Conservation (phyloP, 1,140 invertebrate genomes). For the Caligus rogercresseyi region DNA sequence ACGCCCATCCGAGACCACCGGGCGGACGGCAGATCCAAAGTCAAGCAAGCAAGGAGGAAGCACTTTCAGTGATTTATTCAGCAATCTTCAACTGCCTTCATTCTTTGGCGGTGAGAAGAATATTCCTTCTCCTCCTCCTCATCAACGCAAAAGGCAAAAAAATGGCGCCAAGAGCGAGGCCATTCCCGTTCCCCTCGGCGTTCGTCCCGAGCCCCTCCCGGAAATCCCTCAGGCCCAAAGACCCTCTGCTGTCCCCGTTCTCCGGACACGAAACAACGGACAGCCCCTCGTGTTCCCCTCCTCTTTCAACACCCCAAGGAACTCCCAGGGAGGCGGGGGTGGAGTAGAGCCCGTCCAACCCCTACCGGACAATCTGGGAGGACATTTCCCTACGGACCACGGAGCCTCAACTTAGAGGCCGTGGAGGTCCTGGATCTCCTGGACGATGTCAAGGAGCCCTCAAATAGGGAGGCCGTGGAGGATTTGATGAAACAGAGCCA, state of each 20-base stretch:
- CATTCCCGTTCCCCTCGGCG: slow-evolving; percentile 1
- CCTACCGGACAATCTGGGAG: neutral
- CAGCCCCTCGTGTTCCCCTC: slow-evolving; percentile 13
- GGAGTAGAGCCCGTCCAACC: slow-evolving; percentile 4
- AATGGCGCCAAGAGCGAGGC: slow-evolving; percentile 1
- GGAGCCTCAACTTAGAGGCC: neutral
- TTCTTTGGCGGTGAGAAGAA: slow-evolving; percentile 8
- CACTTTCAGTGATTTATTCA: neutral
- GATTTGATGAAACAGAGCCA: slow-evolving; percentile 24
- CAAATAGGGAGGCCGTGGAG: neutral
- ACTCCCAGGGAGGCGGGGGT: neutral
- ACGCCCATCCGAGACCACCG: neutral
- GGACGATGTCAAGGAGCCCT: neutral
- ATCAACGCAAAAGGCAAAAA: neutral
- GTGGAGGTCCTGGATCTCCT: neutral
- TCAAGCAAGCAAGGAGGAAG: neutral
- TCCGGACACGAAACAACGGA: neutral
- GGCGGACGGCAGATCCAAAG: neutral
- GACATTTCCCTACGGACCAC: slow-evolving; percentile 2
- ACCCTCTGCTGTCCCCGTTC: slow-evolving; percentile 7
- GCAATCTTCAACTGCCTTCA: neutral
- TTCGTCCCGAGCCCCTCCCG: neutral
- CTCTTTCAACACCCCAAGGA: slow-evolving; percentile 5
- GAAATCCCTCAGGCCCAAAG: neutral
- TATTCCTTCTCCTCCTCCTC: too few relatives aligned